These are phyloP conservation scores for Corapipo altera DNA, from an alignment of 2,113 vertebrate genomes.

Conservation along the genomic window DNA sequence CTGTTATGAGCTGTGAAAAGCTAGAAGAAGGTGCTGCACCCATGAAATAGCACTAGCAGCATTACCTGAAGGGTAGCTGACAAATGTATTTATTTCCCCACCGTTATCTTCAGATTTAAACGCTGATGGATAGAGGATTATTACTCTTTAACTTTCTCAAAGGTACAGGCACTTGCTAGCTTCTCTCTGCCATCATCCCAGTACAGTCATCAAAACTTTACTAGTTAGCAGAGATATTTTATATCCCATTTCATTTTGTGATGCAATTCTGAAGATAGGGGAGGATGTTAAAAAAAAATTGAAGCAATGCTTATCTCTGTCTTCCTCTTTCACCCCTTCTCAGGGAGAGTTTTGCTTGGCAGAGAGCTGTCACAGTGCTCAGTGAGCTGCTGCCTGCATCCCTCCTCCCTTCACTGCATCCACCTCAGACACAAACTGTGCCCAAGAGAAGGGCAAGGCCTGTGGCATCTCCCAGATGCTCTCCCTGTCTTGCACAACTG, in stretches of 20 bases:
- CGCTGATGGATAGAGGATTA: neutral
- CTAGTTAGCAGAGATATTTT: neutral
- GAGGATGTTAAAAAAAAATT: neutral
- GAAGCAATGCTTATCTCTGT: fast-evolving
- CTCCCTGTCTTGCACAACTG: neutral
- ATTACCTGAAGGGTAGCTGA: neutral
- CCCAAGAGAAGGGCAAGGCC: neutral
- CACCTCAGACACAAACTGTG: neutral
- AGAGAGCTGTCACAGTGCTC: neutral
- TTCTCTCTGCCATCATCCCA: neutral
- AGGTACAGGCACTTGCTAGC: neutral
- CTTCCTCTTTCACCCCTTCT: neutral
- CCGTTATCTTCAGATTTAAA: neutral
- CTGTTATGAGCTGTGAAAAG: neutral
- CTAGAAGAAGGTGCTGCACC: neutral
- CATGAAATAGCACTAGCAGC: neutral
- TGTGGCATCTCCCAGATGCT: neutral
- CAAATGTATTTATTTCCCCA: neutral
- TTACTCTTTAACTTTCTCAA: neutral
- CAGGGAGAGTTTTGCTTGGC: neutral
- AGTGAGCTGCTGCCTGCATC: neutral
- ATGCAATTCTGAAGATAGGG: neutral
- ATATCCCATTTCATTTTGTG: neutral
- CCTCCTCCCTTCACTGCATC: neutral
- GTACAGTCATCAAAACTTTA: neutral